These are phyloP conservation scores for Mythimna impura DNA, from an alignment of 2,888 invertebrate genomes.

Conservation along the genomic window DNA sequence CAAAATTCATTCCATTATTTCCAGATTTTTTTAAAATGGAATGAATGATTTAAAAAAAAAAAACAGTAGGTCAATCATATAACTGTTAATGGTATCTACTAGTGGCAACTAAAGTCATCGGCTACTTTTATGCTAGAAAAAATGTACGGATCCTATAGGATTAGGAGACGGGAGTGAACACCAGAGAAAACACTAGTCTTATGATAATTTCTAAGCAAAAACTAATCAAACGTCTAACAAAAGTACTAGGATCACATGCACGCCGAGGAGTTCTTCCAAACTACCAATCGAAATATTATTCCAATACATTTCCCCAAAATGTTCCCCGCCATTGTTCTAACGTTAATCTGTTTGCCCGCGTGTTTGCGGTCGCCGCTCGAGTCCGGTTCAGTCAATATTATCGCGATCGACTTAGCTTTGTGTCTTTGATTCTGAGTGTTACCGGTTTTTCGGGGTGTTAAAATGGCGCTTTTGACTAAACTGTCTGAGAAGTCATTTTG, in stretches of 20 bases:
- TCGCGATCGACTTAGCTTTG: slow-evolving; percentile 73
- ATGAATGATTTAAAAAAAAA: too few species aligned
- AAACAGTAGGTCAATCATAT: too few species aligned
- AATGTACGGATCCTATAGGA: too few species aligned
- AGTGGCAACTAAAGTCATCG: too few species aligned
- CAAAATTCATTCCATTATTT: too few species aligned
- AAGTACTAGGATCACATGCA: slow-evolving; percentile 47
- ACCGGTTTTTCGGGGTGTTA: slow-evolving; percentile 66
- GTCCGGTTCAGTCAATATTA: slow-evolving; percentile 82
- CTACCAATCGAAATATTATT: slow-evolving; percentile 36
- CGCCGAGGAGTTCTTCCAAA: slow-evolving; percentile 25
- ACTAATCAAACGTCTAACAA: slow-evolving; percentile 35
- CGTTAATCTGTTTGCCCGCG: slow-evolving; percentile 84
- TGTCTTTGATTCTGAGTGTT: slow-evolving; percentile 70
- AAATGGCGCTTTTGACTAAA: slow-evolving; percentile 53
- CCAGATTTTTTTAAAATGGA: too few species aligned
- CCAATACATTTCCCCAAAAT: slow-evolving; percentile 60
- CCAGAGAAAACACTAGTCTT: too few species aligned
- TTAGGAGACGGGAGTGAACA: too few species aligned
- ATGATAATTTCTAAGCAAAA: slow-evolving; percentile 33
- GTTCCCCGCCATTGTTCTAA: slow-evolving; percentile 72
- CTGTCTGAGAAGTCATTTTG: neutral
- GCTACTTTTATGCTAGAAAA: too few species aligned
- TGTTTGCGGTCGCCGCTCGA: slow-evolving; percentile 80
- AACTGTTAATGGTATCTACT: too few species aligned